Evolutionary conservation across 2,113 vertebrate genomes (phyloP).

Genomic region (Rhizomys pruinosus): DNA sequence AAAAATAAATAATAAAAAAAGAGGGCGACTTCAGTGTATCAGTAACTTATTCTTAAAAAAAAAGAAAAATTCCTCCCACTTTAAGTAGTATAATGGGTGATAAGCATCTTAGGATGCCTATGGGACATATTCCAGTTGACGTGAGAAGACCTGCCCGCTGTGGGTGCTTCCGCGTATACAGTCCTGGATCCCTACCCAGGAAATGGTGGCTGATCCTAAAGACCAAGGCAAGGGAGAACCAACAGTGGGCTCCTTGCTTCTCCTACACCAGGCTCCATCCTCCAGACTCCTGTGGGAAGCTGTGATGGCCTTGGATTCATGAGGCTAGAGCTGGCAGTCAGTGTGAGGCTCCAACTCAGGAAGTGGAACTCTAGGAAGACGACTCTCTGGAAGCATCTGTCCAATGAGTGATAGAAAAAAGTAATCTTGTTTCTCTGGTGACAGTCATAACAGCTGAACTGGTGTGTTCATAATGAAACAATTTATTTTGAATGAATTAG

Average conservation of each 20-base stretch:
- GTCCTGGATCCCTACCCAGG: neutral
- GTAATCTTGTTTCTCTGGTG: neutral
- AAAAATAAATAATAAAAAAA: no score
- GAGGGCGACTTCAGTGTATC: neutral
- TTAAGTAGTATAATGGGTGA: neutral
- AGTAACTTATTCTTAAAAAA: neutral
- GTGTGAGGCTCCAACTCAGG: neutral
- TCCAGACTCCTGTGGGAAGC: neutral
- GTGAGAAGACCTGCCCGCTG: neutral
- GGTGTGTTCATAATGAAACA: neutral
- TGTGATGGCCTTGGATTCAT: neutral
- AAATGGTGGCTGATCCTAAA: neutral
- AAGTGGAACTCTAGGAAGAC: neutral
- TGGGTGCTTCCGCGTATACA: no score
- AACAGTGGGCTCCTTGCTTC: neutral
- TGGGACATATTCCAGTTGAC: neutral
- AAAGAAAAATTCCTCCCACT: neutral
- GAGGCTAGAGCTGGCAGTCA: neutral
- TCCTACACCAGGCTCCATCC: neutral
- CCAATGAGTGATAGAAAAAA: neutral
- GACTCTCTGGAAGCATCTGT: neutral
- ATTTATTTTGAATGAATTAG: neutral
- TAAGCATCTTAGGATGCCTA: neutral
- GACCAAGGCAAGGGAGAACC: neutral
- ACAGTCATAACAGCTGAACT: neutral